A percentile compares a stretch with the other conserved stretches of the same genome.
Conservation (phyloP, 1,140 invertebrate species). For the Cydia pomonella region DNA sequence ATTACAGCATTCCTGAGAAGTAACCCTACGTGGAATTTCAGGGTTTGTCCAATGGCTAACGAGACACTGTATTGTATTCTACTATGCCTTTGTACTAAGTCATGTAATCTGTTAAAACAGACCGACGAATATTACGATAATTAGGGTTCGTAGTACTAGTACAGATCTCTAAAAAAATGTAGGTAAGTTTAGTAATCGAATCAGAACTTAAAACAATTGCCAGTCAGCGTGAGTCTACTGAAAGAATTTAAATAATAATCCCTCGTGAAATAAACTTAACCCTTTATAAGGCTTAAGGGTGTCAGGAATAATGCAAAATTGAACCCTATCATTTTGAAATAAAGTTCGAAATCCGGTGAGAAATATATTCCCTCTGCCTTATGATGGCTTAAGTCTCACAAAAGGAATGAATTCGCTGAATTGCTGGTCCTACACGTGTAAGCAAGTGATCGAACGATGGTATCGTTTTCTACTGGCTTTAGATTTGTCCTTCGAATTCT, state of each 20-base stretch:
- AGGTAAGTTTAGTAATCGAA: background rate
- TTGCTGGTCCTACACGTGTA: constrained; percentile 3
- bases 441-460: background rate
- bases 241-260: background rate
- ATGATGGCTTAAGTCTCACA: too few species aligned
- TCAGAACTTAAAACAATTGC: background rate
- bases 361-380: too few species aligned
- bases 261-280: background rate
- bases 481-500: constrained; percentile 13
- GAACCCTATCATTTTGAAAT: too few species aligned
- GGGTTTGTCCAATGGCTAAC: too few species aligned
- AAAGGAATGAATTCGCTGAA: constrained; percentile 1
- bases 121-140: background rate
- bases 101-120: too few species aligned
- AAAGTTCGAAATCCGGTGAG: too few species aligned
- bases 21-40: too few species aligned
- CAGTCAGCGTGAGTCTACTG: background rate
- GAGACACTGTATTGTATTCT: too few species aligned
- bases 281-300: too few species aligned
- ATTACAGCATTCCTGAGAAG: too few species aligned
- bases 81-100: background rate
- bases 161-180: background rate
- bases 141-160: too few species aligned
- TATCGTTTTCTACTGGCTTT: constrained; percentile 2
- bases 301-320: too few species aligned